phyloP scores from a whole-genome alignment of 2,888 invertebrate genomes.

The Nephrotoma flavescens region DNA sequence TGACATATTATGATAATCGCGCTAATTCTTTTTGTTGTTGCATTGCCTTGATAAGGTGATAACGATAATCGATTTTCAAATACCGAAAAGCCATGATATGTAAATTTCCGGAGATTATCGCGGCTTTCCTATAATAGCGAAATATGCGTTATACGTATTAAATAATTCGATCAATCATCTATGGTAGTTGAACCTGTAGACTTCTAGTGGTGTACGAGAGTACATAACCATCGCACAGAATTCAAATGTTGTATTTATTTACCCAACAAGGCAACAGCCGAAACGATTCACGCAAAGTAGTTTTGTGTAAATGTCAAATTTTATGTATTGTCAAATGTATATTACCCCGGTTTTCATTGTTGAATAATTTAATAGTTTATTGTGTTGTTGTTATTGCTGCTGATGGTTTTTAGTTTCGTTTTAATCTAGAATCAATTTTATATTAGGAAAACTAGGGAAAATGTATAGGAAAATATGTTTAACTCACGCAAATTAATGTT shows the following conservation, averaged over 20 bases:
- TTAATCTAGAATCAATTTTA: not conserved
- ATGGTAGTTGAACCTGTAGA: not conserved
- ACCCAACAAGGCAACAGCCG: not conserved
- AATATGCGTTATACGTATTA: not conserved
- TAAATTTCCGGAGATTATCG: not conserved
- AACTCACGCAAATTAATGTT: not conserved
- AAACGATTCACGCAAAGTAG: not conserved
- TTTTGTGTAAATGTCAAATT: not conserved
- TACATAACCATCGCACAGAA: not conserved
- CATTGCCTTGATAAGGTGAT: not conserved
- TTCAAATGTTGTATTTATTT: no score
- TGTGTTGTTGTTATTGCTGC: not conserved
- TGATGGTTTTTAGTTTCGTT: not conserved
- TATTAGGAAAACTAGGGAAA: not conserved
- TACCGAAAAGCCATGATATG: not conserved
- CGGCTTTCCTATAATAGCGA: not conserved
- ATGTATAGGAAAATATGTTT: not conserved
- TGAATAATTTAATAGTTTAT: not conserved
- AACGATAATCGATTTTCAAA: not conserved
- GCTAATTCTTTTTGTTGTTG: not conserved
- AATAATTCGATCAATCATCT: not conserved
- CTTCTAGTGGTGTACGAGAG: no score
- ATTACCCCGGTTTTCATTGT: not conserved
- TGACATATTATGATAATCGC: not conserved
- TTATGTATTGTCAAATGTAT: not conserved